A percentile compares a stretch with the other conserved stretches of the same genome.
These are phyloP conservation scores for Drosophila mercatorum DNA, from an alignment of 2,888 invertebrate species.

Conservation along the genomic window DNA sequence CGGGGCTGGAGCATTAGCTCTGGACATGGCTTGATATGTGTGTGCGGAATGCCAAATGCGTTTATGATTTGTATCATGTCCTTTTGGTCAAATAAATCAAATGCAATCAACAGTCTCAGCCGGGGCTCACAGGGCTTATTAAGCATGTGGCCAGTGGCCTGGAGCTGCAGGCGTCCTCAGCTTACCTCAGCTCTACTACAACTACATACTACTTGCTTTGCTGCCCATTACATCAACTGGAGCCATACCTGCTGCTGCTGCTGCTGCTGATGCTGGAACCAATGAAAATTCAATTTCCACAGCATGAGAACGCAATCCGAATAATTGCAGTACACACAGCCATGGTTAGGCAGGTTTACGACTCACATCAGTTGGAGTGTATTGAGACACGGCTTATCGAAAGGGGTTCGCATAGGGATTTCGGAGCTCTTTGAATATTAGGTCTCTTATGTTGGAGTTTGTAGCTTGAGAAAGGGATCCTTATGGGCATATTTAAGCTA, in stretches of 20 bases:
- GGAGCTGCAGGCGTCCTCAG: constrained; percentile 16
- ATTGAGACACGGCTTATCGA: background rate
- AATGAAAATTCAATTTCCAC: constrained; percentile 72
- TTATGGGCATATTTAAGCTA: too few relatives aligned
- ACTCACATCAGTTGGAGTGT: background rate
- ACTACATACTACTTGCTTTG: background rate
- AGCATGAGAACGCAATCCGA: constrained; percentile 46
- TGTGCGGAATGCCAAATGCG: constrained; percentile 66
- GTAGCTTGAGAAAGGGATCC: too few relatives aligned
- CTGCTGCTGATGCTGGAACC: constrained; percentile 12
- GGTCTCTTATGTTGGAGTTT: background rate
- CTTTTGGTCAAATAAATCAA: constrained; percentile 75
- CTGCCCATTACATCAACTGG: constrained; percentile 51
- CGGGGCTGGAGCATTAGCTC: constrained; percentile 4
- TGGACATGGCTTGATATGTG: constrained; percentile 20
- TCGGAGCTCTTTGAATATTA: background rate
- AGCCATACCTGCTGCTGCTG: constrained; percentile 7
- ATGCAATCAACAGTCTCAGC: constrained; percentile 73
- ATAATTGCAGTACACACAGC: constrained; percentile 27
- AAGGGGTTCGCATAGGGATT: background rate
- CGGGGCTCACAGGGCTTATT: constrained; percentile 51
- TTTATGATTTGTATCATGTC: constrained; percentile 78
- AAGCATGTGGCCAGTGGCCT: constrained; percentile 32
- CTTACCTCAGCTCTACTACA: background rate
- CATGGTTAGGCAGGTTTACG: background rate